Base-by-base conservation (phyloP, 2,797 vertebrate genomes). In the Megaceryle alcyon region DNA sequence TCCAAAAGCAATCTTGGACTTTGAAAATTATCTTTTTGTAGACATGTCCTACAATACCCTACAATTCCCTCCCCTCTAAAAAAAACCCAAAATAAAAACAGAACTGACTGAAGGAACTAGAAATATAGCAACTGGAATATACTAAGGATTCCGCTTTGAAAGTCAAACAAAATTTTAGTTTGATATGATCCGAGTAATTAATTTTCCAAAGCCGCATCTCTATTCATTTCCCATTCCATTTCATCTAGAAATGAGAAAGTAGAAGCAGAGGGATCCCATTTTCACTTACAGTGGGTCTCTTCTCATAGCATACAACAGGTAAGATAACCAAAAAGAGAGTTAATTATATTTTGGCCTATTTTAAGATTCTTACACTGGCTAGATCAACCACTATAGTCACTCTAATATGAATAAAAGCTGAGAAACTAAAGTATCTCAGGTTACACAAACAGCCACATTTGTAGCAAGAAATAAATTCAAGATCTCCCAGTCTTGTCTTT, bases 31-130 rank as follows among this genome's bases (percentile, higher is more conserved):
- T 48, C 46, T 48, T 51, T 51, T 14, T 51, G 49, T 51, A 26
- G 25, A 5, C 4, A 10, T 29, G 33, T 19, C 23, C 26, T 72
- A 82, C 66, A 71, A 66, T 13, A 4, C 10, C 3, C 10, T 86
- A 22, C 13, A 73, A 56, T 4, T 65, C 3, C 1, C 3, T 19
- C 1, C 4, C 3, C 2, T 1, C 44, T 9, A 4, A 60, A 84
- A 77, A 35, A 15, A 6, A 73, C 57, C 76, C 54, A 76, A 69
- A 57, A 4, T 6, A 69, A 71, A 33, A 5, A 0, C 46, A 61
- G 20, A 70, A 59, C 6, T 76, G 21, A 37, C 10, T 21, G 33
- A 73, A 85, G 26, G 54, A 85, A 49, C 21, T 29, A 37, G 16
- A 73, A 63, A 63, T 8, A 19, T 21, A 82, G 6, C 4, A 54